Evolutionary conservation across 1,140 invertebrate genomes (phyloP).

Genomic region (Pinna nobilis): DNA sequence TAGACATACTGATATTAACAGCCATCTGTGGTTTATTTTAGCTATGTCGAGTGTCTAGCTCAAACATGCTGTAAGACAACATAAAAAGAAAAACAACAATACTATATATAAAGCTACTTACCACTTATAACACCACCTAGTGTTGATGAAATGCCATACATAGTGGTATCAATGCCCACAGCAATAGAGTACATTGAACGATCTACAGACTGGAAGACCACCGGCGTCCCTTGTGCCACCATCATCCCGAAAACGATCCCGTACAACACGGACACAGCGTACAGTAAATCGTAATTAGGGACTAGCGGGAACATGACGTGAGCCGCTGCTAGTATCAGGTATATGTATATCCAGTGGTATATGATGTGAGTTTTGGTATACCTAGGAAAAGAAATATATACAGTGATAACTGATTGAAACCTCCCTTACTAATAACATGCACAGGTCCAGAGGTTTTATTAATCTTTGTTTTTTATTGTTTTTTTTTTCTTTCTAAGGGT

Average conservation of each 20-base stretch:
- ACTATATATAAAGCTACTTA: too few species aligned
- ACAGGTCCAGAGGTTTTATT: too few species aligned
- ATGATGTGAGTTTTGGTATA: background rate
- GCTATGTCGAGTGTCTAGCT: too few species aligned
- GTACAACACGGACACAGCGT: background rate
- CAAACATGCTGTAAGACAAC: too few species aligned
- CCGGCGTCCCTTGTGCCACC: background rate
- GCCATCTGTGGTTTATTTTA: too few species aligned
- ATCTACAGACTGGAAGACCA: background rate
- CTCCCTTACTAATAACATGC: too few species aligned
- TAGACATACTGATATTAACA: too few species aligned
- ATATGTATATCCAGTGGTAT: constrained; percentile 17
- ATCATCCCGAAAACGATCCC: constrained; percentile 4
- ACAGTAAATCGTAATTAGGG: background rate
- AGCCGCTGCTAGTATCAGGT: background rate
- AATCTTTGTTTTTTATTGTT: too few species aligned
- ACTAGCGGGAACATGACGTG: background rate
- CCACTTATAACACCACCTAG: background rate
- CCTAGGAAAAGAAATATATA: too few species aligned
- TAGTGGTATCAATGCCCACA: background rate
- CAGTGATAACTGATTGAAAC: too few species aligned
- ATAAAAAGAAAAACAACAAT: too few species aligned
- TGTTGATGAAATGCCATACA: background rate
- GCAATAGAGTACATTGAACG: background rate
- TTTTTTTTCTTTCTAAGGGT: too few species aligned